Conservation (phyloP, 2,797 vertebrate species). For the Crypturellus tataupa region DNA sequence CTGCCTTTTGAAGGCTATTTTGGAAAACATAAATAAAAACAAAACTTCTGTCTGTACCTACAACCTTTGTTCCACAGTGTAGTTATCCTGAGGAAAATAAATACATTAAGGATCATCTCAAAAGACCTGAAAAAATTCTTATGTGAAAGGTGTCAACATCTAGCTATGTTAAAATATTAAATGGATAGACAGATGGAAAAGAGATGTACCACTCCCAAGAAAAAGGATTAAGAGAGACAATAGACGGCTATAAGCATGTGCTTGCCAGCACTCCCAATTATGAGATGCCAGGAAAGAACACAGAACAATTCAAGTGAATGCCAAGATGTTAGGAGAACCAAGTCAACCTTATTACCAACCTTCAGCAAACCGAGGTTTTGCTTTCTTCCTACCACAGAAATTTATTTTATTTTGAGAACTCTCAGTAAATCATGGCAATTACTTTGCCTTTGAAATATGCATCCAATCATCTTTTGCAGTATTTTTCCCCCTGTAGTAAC, state of each 20-base stretch:
- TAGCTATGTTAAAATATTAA: neutral
- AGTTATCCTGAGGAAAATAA: neutral
- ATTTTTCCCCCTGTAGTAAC: neutral
- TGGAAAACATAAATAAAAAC: neutral
- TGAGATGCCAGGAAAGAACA: neutral
- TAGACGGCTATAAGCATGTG: neutral
- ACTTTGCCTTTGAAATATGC: neutral
- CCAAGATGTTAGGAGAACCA: neutral
- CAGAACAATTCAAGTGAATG: neutral
- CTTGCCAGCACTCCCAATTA: neutral
- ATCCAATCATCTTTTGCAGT: neutral
- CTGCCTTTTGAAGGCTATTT: neutral
- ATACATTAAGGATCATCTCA: neutral
- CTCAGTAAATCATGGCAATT: neutral
- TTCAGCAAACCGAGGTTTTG: neutral
- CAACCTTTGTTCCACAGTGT: neutral
- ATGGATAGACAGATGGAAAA: neutral
- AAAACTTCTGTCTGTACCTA: neutral
- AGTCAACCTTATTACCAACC: neutral
- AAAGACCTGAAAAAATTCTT: neutral
- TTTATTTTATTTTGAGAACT: neutral
- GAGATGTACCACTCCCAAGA: neutral
- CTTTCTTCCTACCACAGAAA: neutral
- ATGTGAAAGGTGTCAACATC: neutral
- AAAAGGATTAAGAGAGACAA: neutral